Evolutionary conservation across 1,140 invertebrate species (phyloP).

Genomic region (Proctacanthus coquilletti): DNA sequence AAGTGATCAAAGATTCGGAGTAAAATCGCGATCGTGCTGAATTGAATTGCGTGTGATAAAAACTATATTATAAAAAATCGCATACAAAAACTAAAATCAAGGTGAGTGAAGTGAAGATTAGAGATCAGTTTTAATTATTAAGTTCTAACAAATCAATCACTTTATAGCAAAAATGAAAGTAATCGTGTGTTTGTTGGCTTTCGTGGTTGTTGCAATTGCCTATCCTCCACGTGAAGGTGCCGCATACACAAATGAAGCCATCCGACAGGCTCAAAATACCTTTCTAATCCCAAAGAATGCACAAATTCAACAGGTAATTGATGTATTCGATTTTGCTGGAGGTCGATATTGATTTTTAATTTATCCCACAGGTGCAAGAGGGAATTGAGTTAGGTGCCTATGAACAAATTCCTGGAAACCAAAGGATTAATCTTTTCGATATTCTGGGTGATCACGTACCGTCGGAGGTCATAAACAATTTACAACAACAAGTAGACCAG

Average conservation of each 20-base stretch:
- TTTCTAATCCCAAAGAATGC: constrained; percentile 68
- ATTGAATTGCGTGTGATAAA: too few relatives aligned
- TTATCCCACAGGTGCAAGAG: constrained; percentile 64
- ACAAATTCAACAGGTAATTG: constrained; percentile 68
- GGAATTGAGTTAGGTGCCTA: constrained; percentile 68
- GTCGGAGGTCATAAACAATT: constrained; percentile 70
- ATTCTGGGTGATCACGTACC: constrained; percentile 69
- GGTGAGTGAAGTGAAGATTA: too few relatives aligned
- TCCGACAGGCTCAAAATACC: constrained; percentile 67
- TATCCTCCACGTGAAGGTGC: constrained; percentile 60
- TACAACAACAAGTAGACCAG: constrained; percentile 64
- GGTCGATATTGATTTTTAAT: background rate
- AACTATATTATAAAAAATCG: too few relatives aligned
- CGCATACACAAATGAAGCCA: constrained; percentile 68
- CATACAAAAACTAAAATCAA: too few relatives aligned
- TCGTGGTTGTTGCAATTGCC: constrained; percentile 35
- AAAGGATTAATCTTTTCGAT: constrained; percentile 63
- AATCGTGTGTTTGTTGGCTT: constrained; percentile 20
- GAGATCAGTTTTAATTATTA: too few relatives aligned
- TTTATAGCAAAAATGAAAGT: constrained; percentile 4
- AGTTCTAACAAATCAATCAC: too few relatives aligned
- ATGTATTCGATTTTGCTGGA: constrained; percentile 61
- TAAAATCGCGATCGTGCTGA: too few relatives aligned
- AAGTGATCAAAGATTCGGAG: too few relatives aligned
- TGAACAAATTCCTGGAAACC: constrained; percentile 66